Conservation (phyloP, 2,888 invertebrate genomes). For the Nipponacmea schrenckii region DNA sequence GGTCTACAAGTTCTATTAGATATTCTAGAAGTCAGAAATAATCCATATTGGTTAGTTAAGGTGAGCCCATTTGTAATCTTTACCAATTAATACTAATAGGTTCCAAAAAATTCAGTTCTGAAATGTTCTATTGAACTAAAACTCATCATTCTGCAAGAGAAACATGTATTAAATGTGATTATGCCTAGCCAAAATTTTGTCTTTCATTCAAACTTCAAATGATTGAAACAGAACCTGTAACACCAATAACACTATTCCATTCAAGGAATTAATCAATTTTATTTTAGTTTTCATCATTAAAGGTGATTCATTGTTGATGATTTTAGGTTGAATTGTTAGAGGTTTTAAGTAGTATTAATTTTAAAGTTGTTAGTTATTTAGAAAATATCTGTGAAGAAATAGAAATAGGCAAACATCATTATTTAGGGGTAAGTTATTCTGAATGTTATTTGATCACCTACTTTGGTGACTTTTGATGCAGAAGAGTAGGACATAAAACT, state of each 20-base stretch:
- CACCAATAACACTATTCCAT: too few relatives aligned
- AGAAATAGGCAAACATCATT: constrained; percentile 47
- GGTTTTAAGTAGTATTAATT: constrained; percentile 74
- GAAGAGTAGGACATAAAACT: not conserved
- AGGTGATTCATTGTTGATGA: too few relatives aligned
- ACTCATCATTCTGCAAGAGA: not conserved
- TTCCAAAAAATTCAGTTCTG: not conserved
- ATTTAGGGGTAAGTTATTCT: constrained; percentile 51
- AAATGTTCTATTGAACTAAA: not conserved
- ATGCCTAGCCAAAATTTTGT: too few relatives aligned
- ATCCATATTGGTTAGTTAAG: constrained; percentile 88
- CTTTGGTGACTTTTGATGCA: too few relatives aligned
- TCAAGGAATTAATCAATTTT: too few relatives aligned
- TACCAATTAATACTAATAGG: not conserved
- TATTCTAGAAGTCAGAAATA: constrained; percentile 76
- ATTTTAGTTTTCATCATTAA: too few relatives aligned
- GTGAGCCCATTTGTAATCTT: constrained; percentile 69
- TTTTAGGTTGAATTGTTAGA: constrained; percentile 76
- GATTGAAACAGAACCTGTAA: not conserved
- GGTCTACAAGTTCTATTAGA: constrained; percentile 74
- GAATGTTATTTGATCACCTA: too few relatives aligned
- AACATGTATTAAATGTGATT: too few relatives aligned
- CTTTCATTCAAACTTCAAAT: not conserved
- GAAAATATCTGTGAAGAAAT: constrained; percentile 60
- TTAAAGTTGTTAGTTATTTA: constrained; percentile 73